Base-by-base conservation (phyloP, 2,797 vertebrate species). In the Sardinella longiceps region DNA sequence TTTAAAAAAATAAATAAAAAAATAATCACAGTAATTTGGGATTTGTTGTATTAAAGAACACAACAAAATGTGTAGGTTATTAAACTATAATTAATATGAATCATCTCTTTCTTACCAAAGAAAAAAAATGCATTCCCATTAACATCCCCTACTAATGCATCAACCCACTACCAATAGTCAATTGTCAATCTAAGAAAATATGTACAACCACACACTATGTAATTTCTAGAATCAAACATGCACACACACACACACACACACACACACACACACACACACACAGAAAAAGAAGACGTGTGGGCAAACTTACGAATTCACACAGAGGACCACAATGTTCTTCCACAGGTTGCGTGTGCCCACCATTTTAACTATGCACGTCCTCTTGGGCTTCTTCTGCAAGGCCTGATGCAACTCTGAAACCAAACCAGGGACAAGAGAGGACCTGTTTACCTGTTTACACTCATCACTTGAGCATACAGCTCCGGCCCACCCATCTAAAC, bases 321-420 rank as follows among this genome's bases (percentile, higher is more conserved):
- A 99, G 86, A 99, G 92, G n/a, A 99, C 98, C 1, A 99, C 96
- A 0, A 99, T 98, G 90, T 99, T 99, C 93, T 99, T 99, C 98
- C 98, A 99, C 91, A 99, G 94, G 94, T 97, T 99, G 84, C 97
- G 96, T 0, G 98, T 99, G 33, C 97, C 95, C 63, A 98, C 97
- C 94, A 99, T 96, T 88, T 98, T 99, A 83, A 98, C 95, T 2
- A 99, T 98, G 93, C 97, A 99, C 0, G 97, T 97, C 93, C 95
- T 98, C 92, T 97, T 97, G 1, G 97, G 95, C 83, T 96, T 97
- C 90, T 95, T 95, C 28, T 93, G 90, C 11, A 98, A 95, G 85
- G 96, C 96, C 88, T 94, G 94, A 90, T 99, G 97, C 77, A 99
- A 92, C 91, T 99, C 98, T 99, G 95, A 50, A 93, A 81, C 50